Percentiles rank a stretch among this genome's conserved stretches.
Evolutionary conservation across 2,888 invertebrate genomes (phyloP).

Genomic region (Cremastinae sp.): DNA sequence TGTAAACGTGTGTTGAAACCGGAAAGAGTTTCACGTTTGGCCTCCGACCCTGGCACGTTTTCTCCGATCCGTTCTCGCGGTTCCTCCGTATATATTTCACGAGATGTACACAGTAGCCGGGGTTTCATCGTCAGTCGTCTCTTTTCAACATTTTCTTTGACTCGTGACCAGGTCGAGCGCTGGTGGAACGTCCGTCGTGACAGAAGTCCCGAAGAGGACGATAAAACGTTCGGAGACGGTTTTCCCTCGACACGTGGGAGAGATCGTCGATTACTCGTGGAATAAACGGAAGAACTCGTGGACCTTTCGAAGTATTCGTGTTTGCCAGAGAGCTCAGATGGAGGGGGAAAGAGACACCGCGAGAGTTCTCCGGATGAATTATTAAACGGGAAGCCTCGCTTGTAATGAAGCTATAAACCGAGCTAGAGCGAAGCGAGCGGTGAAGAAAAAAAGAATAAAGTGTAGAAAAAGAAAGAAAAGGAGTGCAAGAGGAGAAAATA

Average conservation of each 20-base stretch:
- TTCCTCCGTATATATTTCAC: slow-evolving; percentile 39
- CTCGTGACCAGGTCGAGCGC: background rate
- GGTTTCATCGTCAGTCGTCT: slow-evolving; percentile 39
- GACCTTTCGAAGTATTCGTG: background rate
- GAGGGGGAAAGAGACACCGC: slow-evolving; percentile 31
- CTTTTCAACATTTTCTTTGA: slow-evolving; percentile 49
- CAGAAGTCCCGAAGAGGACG: slow-evolving; percentile 50
- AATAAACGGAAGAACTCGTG: slow-evolving; percentile 53
- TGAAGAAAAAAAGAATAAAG: slow-evolving; percentile 38
- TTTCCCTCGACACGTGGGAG: slow-evolving; percentile 49
- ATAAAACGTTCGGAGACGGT: slow-evolving; percentile 38
- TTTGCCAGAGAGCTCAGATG: slow-evolving; percentile 1
- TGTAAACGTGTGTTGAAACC: too few species aligned
- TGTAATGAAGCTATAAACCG: slow-evolving; percentile 75
- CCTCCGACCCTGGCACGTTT: slow-evolving; percentile 45
- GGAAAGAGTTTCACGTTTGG: slow-evolving; percentile 50
- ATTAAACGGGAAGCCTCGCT: slow-evolving; percentile 73
- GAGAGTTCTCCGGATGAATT: slow-evolving; percentile 70
- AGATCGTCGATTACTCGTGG: slow-evolving; percentile 65
- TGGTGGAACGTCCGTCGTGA: slow-evolving; percentile 49
- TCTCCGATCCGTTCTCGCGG: slow-evolving; percentile 30
- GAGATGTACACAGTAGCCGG: slow-evolving; percentile 43
- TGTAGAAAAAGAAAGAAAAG: slow-evolving; percentile 25
- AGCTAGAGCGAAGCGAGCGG: slow-evolving; percentile 50
- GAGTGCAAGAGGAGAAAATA: slow-evolving; percentile 2